Conservation (phyloP, 1,140 invertebrate species). For the Drosophila pseudoobscura region DNA sequence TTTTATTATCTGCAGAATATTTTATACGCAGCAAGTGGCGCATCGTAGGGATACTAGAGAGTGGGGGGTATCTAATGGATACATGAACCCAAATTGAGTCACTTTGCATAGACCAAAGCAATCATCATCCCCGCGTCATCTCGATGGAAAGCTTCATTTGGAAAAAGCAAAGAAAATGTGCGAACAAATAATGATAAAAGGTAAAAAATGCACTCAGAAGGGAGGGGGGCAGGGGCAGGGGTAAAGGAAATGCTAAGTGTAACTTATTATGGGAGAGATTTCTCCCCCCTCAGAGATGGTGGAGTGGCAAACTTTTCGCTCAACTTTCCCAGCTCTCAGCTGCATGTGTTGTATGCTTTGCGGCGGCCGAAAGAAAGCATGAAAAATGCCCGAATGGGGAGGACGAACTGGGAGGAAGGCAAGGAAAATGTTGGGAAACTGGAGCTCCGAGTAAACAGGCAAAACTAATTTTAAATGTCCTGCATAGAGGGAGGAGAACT, state of each 20-base stretch:
- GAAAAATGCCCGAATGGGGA: conserved; percentile 14
- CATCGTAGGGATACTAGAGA: conserved; percentile 11
- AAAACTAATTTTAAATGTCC: conserved; percentile 67
- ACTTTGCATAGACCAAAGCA: conserved; percentile 46
- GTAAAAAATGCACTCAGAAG: conserved; percentile 44
- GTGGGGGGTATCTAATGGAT: conserved; percentile 39
- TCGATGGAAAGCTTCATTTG: conserved; percentile 5
- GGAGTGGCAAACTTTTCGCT: conserved; percentile 46
- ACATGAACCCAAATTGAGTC: conserved; percentile 56
- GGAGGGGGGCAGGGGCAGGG: not conserved
- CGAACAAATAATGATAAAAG: conserved; percentile 56
- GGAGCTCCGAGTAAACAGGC: conserved; percentile 49
- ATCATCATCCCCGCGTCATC: conserved; percentile 28
- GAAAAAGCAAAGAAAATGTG: conserved; percentile 17
- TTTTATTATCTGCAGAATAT: conserved; percentile 74
- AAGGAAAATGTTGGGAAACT: conserved; percentile 37
- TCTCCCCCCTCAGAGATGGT: not conserved
- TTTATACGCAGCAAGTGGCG: conserved; percentile 36
- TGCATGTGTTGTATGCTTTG: conserved; percentile 68
- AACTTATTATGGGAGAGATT: conserved; percentile 47
- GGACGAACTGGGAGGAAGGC: not conserved
- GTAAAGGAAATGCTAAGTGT: conserved; percentile 18
- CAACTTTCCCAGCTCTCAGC: conserved; percentile 52
- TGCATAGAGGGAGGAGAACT: conserved; percentile 7
- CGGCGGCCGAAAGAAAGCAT: conserved; percentile 33